A percentile compares a stretch with the other conserved stretches of the same genome.
phyloP scores from a whole-genome alignment of 2,113 vertebrate genomes.

The Equus quagga region DNA sequence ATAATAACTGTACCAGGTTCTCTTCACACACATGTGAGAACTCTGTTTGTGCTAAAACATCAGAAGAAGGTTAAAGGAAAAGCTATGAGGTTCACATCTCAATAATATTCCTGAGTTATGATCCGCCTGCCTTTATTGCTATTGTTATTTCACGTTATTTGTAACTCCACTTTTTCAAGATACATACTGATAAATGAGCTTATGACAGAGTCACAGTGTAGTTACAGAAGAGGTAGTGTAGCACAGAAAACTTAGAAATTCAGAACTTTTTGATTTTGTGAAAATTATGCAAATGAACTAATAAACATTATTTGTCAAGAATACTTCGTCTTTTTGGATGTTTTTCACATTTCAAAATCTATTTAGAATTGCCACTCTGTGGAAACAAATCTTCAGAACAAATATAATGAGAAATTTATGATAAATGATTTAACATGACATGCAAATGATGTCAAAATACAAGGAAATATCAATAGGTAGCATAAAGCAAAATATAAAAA shows the following conservation, averaged over 20 bases:
- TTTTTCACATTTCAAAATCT: neutral
- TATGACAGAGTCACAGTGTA: neutral
- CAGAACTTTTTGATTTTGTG: neutral
- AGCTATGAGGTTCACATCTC: neutral
- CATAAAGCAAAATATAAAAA: neutral
- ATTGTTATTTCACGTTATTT: neutral
- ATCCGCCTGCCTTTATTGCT: neutral
- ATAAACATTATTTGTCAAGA: conserved; percentile 18
- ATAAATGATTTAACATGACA: neutral
- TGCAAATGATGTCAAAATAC: neutral
- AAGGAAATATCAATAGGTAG: neutral
- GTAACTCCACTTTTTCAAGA: neutral
- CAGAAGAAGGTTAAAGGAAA: neutral
- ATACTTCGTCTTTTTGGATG: neutral
- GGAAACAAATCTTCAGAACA: neutral
- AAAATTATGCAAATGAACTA: neutral
- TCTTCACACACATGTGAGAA: conserved; percentile 35
- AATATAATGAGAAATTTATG: neutral
- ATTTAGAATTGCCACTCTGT: neutral
- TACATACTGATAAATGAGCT: neutral
- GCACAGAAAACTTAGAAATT: neutral
- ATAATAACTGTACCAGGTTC: neutral
- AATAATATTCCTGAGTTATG: neutral
- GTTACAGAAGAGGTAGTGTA: neutral
- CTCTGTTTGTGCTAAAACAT: too few relatives aligned